Evolutionary conservation across 2,797 vertebrate species (phyloP).

Genomic region (Thunnus albacares): DNA sequence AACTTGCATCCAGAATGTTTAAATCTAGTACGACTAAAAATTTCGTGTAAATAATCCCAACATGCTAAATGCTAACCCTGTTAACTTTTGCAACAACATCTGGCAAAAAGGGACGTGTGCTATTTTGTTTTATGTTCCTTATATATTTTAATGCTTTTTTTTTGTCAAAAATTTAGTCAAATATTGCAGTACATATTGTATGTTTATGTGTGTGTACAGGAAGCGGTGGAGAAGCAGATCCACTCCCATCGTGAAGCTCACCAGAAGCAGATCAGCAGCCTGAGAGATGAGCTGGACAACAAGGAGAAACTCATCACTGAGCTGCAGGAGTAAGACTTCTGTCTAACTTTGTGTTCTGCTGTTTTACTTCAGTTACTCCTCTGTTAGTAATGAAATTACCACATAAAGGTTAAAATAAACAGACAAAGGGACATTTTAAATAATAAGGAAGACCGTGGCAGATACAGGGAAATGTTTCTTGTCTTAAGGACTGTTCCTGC

Average conservation of each 20-base stretch:
- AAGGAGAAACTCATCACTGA: slow-evolving; percentile 98
- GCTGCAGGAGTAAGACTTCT: slow-evolving; percentile 94
- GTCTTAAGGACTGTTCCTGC: not conserved
- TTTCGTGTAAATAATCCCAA: not conserved
- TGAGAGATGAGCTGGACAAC: slow-evolving; percentile 95
- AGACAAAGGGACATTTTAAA: not conserved
- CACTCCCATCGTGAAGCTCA: slow-evolving; percentile 96
- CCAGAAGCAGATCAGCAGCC: slow-evolving; percentile 96
- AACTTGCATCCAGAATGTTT: not conserved
- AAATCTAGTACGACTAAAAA: not conserved
- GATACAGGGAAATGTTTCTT: no score
- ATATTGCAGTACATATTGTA: no score
- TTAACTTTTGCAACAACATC: no score
- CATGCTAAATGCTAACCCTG: not conserved
- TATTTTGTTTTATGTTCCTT: no score
- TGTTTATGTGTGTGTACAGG: slow-evolving; percentile 77
- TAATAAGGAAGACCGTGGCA: not conserved
- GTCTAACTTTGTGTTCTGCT: slow-evolving; percentile 88
- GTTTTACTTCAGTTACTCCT: not conserved
- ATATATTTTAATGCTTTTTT: not conserved
- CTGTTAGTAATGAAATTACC: not conserved
- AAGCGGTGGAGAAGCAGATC: slow-evolving; percentile 98
- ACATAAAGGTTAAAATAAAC: not conserved
- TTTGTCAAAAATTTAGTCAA: not conserved
- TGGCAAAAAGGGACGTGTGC: no score